Conservation (phyloP, 1,140 invertebrate species). For the Leptopilina boulardi region DNA sequence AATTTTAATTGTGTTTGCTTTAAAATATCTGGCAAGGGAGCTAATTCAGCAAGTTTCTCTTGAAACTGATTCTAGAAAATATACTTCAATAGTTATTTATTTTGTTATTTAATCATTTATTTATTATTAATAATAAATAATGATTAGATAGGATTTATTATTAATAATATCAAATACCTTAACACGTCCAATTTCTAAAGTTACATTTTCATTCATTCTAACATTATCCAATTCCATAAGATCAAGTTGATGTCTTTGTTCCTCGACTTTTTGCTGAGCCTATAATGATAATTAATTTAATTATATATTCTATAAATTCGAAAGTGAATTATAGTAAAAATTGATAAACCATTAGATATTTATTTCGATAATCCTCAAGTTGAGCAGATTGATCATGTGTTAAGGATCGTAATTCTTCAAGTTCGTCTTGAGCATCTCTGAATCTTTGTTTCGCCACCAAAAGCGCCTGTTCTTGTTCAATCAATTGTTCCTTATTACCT, state of each 20-base stretch:
- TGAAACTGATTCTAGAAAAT: slow-evolving; percentile 78
- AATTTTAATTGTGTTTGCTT: slow-evolving; percentile 84
- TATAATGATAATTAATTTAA: slow-evolving; percentile 57
- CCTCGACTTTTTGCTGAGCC: slow-evolving; percentile 85
- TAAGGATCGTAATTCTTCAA: slow-evolving; percentile 81
- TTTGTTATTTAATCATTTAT: slow-evolving; percentile 40
- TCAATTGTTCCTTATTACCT: slow-evolving; percentile 79
- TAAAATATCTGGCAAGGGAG: slow-evolving; percentile 83
- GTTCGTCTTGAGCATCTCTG: slow-evolving; percentile 80
- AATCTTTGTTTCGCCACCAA: slow-evolving; percentile 80
- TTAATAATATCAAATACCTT: slow-evolving; percentile 74
- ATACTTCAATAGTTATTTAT: background rate
- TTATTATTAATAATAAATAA: slow-evolving; percentile 33
- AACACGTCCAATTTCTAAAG: slow-evolving; percentile 83
- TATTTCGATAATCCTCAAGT: slow-evolving; percentile 84
- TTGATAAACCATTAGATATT: slow-evolving; percentile 74
- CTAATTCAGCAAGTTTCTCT: slow-evolving; percentile 84
- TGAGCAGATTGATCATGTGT: slow-evolving; percentile 84
- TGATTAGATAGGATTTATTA: too few species aligned
- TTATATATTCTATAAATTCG: slow-evolving; percentile 16
- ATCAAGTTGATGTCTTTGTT: slow-evolving; percentile 83
- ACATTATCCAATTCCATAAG: slow-evolving; percentile 86
- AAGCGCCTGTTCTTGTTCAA: slow-evolving; percentile 81
- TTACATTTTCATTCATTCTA: slow-evolving; percentile 85
- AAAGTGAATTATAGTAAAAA: slow-evolving; percentile 7